A percentile compares a stretch with the other conserved stretches of the same genome.
These are phyloP conservation scores for Allobates femoralis DNA, from an alignment of 2,797 vertebrate species.

Conservation along the genomic window DNA sequence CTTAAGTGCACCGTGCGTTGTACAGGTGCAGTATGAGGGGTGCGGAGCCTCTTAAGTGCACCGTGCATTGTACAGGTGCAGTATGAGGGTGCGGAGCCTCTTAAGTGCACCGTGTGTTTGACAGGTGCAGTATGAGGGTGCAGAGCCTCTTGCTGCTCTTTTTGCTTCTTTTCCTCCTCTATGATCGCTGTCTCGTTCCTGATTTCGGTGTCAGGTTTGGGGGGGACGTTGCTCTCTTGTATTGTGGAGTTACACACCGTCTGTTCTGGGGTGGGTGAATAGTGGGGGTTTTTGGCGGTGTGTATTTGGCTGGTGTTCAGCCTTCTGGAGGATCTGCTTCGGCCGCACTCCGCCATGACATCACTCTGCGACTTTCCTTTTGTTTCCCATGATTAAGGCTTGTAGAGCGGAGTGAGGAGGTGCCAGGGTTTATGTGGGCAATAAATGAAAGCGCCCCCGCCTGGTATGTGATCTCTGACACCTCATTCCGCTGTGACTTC, in stretches of 20 bases:
- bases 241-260: conserved; percentile 11
- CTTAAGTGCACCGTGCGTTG: too few relatives aligned
- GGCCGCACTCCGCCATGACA: conserved; percentile 21
- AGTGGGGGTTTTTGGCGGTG: background rate
- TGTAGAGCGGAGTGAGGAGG: conserved; percentile 24
- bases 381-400: conserved; percentile 50
- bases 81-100: too few relatives aligned
- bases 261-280: conserved; percentile 5
- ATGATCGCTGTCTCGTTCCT: background rate
- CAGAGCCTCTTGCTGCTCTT: background rate
- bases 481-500: conserved; percentile 43
- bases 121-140: background rate
- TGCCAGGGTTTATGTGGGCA: conserved; percentile 37
- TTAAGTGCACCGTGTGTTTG: too few relatives aligned
- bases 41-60: too few relatives aligned
- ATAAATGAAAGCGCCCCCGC: conserved; percentile 36
- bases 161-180: background rate
- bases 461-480: conserved; percentile 54
- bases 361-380: conserved; percentile 57
- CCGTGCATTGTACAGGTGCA: too few relatives aligned
- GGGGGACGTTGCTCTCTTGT: background rate
- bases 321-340: background rate
- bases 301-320: conserved; percentile 32
- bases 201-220: background rate
- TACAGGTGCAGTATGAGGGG: too few relatives aligned